These are phyloP conservation scores for Nycticryphes semicollaris DNA, from an alignment of 2,113 vertebrate genomes.

Conservation along the genomic window DNA sequence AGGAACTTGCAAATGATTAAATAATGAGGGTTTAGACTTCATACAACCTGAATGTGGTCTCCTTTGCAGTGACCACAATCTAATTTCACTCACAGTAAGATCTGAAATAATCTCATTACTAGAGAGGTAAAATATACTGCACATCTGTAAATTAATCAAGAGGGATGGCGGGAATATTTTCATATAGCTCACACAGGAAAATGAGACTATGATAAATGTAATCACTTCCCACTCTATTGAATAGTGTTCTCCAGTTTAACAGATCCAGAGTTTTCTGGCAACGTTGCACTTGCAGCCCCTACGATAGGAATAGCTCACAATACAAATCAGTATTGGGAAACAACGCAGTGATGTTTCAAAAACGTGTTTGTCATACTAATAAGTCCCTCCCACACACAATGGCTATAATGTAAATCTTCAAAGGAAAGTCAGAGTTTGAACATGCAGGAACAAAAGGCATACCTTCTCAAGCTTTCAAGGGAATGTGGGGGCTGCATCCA, in stretches of 20 bases:
- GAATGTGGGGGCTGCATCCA: background rate
- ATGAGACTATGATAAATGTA: background rate
- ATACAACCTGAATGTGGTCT: background rate
- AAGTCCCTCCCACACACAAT: background rate
- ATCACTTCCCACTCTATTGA: background rate
- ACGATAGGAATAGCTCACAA: background rate
- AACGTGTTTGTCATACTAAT: background rate
- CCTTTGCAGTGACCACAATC: background rate
- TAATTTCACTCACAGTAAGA: background rate
- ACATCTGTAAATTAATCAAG: background rate
- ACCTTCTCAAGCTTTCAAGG: background rate
- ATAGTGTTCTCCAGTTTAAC: background rate
- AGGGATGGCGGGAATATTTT: background rate
- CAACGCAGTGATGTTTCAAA: background rate
- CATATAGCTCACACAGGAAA: background rate
- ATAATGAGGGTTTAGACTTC: background rate
- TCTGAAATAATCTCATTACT: slow-evolving; percentile 14
- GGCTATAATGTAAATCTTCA: background rate
- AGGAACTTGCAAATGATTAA: background rate
- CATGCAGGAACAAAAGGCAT: background rate
- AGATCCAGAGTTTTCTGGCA: background rate
- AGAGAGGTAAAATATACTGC: background rate
- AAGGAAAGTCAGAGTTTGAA: background rate
- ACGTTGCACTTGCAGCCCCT: background rate
- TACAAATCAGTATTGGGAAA: background rate